phyloP scores from a whole-genome alignment of 2,888 invertebrate genomes.

The Bedellia somnulentella region DNA sequence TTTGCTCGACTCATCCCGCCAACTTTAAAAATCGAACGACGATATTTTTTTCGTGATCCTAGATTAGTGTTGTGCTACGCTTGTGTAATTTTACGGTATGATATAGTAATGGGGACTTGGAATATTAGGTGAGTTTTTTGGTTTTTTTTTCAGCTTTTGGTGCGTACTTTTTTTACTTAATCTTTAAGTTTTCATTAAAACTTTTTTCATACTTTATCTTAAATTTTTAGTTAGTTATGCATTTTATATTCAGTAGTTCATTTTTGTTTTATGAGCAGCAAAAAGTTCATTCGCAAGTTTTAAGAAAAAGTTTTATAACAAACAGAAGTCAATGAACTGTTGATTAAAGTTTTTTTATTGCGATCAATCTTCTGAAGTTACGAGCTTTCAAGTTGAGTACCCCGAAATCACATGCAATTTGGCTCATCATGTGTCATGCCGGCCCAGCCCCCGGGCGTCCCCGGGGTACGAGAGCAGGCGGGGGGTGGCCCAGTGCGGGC shows the following conservation, averaged over 20 bases:
- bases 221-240: too few species aligned
- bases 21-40: constrained; percentile 25
- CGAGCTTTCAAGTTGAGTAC: too few species aligned
- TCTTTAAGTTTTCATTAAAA: too few species aligned
- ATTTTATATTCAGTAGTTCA: too few species aligned
- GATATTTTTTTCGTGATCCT: constrained; percentile 11
- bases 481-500: constrained; percentile 15
- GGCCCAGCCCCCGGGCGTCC: constrained; percentile 13
- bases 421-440: constrained; percentile 24
- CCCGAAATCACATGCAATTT: constrained; percentile 32
- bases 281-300: too few species aligned
- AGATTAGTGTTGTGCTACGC: background rate
- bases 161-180: too few species aligned
- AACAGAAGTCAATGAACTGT: background rate
- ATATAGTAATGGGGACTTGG: constrained; percentile 36
- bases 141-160: too few species aligned
- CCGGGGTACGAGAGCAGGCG: constrained; percentile 18
- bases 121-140: constrained; percentile 37
- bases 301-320: too few species aligned
- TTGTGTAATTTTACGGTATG: constrained; percentile 24
- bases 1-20: constrained; percentile 25
- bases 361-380: too few species aligned
- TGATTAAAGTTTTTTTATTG: constrained; percentile 6
- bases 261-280: too few species aligned
- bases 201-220: too few species aligned